Base-by-base conservation (phyloP, 2,113 vertebrate genomes). In the Leuciscus idus region DNA sequence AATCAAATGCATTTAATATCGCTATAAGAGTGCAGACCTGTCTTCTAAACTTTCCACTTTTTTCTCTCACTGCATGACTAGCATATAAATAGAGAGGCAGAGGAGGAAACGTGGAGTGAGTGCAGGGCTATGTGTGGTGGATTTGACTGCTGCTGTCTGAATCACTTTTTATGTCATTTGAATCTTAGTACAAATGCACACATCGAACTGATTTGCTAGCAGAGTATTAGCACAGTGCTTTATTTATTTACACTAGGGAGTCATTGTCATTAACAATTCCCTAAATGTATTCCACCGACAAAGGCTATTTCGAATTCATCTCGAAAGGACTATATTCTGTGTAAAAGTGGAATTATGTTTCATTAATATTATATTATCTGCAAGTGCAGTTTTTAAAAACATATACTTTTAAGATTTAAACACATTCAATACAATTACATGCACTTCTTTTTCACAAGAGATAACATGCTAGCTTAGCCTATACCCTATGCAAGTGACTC, bases 1-100 rank as follows among this genome's bases (percentile, higher is more conserved):
- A 85, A 87, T 55, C 61, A 83, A 87, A 85, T 83, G 74, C 61
- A 85, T 85, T 82, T 82, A 85, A 89, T 85, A 87, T 87, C 72
- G 43, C 23, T 66, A 57, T 87, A 68, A 73, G 55, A 83, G 70
- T 12, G 19, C 76, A 81, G 85, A 43, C 64, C 59, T 43, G 74
- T 81, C 70, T 84, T 48, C 70, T 61, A n/a, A 39, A 77, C 52
- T 52, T 43, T 68, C 39, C 84, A 85, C 72, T 73, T 74, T 87
- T 72, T 74, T 28, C 28, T 50, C 12, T 68, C 21, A 43, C 23
- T 80, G 62, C 77, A 52, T 70, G 75, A 33, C 84, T 78, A 55
- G 43, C 74, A 72, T 70, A 85, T 80, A 77, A 80, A 80, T 79
- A 77, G 48, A 59, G 10, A 36, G 17, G 26, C 13, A 10, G n/a